Evolutionary conservation across 2,113 vertebrate species (phyloP).

Genomic region (Amia ocellicauda): DNA sequence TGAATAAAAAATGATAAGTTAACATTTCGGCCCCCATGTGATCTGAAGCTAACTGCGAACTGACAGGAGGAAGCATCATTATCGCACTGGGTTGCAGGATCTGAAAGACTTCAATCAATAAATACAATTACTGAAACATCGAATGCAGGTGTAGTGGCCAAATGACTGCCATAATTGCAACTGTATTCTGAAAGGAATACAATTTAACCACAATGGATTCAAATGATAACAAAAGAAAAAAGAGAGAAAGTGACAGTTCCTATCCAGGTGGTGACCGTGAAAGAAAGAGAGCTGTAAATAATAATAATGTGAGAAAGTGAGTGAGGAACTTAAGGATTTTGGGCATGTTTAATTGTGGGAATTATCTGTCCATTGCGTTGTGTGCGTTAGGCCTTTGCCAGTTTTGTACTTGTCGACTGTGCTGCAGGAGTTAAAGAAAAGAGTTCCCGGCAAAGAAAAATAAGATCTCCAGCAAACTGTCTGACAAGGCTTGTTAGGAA

Average conservation of each 20-base stretch:
- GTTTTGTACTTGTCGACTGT: conserved; percentile 25
- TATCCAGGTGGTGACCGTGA: too few species aligned
- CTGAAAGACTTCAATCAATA: conserved; percentile 11
- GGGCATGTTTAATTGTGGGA: not conserved
- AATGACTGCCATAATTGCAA: not conserved
- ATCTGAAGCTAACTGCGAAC: not conserved
- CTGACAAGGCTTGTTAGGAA: conserved; percentile 50
- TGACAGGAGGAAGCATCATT: not conserved
- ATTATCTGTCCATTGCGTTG: not conserved
- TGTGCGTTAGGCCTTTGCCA: conserved; percentile 28
- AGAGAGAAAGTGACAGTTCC: too few species aligned
- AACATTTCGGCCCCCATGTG: not conserved
- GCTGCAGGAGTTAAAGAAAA: conserved; percentile 28
- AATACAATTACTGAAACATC: conserved; percentile 12
- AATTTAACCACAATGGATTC: too few species aligned
- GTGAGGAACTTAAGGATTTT: not conserved
- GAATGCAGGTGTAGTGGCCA: not conserved
- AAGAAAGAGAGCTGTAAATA: too few species aligned
- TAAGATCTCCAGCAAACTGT: conserved; percentile 44
- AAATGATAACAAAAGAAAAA: too few species aligned
- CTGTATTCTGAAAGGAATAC: not conserved
- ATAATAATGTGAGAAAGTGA: too few species aligned
- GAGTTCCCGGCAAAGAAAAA: conserved; percentile 26
- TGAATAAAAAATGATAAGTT: too few species aligned
- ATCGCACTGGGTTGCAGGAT: not conserved